Evolutionary conservation across 2,888 invertebrate genomes (phyloP), one percentile per base, ranked within the genome.

Genomic region (Mellilla xanthometata): DNA sequence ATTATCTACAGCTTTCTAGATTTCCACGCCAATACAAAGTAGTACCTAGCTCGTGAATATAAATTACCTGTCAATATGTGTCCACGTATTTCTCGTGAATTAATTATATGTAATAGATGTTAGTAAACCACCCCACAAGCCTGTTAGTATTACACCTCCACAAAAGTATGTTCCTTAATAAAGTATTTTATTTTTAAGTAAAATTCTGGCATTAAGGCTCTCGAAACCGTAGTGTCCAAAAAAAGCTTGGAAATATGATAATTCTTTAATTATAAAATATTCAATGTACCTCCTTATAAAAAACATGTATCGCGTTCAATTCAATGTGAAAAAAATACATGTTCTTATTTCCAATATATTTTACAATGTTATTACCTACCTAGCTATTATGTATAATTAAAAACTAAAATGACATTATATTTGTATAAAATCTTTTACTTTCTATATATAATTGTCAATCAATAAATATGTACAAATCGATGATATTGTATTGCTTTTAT

Each of bases 371-470:
- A 58, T 58, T 53, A 53, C 58, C 52, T 66, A 74, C 66, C 68
- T 79, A 73, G 60, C 59, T 60, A 63, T 60, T 79, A 74, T 75
- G 70, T 76, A 65, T 76, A 80, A 70, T 71, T 68, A 70, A 74
- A 77, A 77, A 75, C 62, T 75, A 71, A 81, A 84, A 82, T 84
- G 77, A 85, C 83, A 84, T 83, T 82, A 83, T 82, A 85, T 85
- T 83, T 87, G 81, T 86, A 85, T 81, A 81, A 83, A 85, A 81
- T 77, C 76, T 80, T 83, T 83, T 83, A 82, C 81, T 83, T 84
- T 83, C 79, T 81, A 81, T 80, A 72, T 55, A 69, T 77, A 71
- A 81, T 79, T 82, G 76, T 81, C 82, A 77, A 76, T 77, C 76
- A 76, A 83, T 83, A 76, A 76, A 76, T 84, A 82, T 86, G 86